Conservation (phyloP, 2,888 invertebrate genomes). For the Reticulitermes lucifugus region DNA sequence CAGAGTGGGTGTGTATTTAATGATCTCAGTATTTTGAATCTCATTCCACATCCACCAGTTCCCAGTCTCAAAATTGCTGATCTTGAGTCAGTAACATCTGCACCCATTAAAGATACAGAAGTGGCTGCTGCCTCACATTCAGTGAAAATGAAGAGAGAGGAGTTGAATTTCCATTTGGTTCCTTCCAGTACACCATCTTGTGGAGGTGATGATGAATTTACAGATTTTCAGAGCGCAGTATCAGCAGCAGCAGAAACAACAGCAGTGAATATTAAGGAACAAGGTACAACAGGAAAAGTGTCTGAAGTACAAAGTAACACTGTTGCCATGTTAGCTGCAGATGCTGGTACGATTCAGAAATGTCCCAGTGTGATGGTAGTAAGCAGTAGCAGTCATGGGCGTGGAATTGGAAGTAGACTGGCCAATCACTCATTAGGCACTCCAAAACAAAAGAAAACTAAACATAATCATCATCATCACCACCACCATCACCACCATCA, state of each 20-base stretch:
- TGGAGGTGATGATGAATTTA: slow-evolving; percentile 63
- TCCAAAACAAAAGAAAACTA: slow-evolving; percentile 56
- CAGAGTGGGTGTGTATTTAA: slow-evolving; percentile 58
- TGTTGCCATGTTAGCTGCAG: neutral
- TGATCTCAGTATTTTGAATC: slow-evolving; percentile 56
- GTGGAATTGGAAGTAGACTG: slow-evolving; percentile 64
- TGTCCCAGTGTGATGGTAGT: slow-evolving; percentile 53
- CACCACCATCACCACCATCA: slow-evolving; percentile 47
- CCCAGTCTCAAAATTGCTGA: slow-evolving; percentile 61
- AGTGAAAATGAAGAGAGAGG: slow-evolving; percentile 40
- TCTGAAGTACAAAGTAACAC: neutral
- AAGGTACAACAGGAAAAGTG: neutral
- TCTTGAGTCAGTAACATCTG: slow-evolving; percentile 23
- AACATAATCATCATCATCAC: slow-evolving; percentile 2
- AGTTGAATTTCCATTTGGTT: slow-evolving; percentile 38
- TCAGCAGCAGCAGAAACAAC: neutral
- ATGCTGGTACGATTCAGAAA: slow-evolving; percentile 30
- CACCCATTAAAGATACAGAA: neutral
- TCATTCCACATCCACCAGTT: slow-evolving; percentile 57
- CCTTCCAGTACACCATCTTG: neutral
- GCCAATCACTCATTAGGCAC: slow-evolving; percentile 65
- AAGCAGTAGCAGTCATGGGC: slow-evolving; percentile 59
- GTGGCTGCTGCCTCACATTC: neutral
- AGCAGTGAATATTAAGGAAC: neutral
- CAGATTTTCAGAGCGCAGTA: slow-evolving; percentile 65